Conservation (phyloP, 2,113 vertebrate genomes). For the Falco punctatus region DNA sequence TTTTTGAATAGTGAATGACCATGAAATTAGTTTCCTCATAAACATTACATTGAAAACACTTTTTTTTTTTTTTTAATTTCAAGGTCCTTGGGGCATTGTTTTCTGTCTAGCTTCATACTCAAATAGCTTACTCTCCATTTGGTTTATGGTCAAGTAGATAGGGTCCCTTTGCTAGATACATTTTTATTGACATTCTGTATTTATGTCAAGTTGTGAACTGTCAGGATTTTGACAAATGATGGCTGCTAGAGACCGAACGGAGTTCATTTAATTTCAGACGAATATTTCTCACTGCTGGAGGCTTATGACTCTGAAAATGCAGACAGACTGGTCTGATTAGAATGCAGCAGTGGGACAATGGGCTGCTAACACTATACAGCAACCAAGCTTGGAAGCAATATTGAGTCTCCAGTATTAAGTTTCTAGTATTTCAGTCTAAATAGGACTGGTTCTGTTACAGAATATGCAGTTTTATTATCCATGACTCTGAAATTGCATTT, state of each 20-base stretch:
- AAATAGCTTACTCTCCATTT: constrained; percentile 23
- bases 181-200: constrained; percentile 42
- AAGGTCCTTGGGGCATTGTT: neutral
- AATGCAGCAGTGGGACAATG: constrained; percentile 10
- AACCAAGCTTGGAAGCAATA: constrained; percentile 7
- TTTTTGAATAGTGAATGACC: constrained; percentile 13
- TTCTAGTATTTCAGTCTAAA: neutral
- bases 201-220: constrained; percentile 34
- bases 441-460: neutral
- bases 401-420: neutral
- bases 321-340: constrained; percentile 58
- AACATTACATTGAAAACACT: neutral
- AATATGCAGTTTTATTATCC: constrained; percentile 19
- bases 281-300: constrained; percentile 52
- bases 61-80: neutral
- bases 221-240: constrained; percentile 37
- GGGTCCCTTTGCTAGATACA: constrained; percentile 4
- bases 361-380: constrained; percentile 19
- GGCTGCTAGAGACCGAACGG: neutral
- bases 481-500: neutral
- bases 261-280: constrained; percentile 44
- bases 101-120: neutral
- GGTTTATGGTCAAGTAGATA: constrained; percentile 32
- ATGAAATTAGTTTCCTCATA: constrained; percentile 18
- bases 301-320: constrained; percentile 4